Conservation (phyloP, 1,140 invertebrate species). For the Centruroides sculpturatus region DNA sequence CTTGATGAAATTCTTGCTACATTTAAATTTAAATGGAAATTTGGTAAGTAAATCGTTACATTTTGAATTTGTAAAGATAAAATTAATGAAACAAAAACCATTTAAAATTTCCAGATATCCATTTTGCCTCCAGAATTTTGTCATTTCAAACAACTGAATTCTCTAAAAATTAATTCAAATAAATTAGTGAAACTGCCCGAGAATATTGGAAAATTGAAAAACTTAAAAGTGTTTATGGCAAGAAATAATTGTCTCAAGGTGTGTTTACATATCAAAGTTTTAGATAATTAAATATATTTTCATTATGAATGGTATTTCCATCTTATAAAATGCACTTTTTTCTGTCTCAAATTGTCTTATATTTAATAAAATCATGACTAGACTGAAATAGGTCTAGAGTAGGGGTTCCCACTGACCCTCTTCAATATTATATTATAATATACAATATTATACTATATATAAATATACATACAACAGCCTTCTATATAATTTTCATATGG, state of each 20-base stretch:
- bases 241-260: conserved; percentile 11
- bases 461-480: no score
- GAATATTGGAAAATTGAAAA: conserved; percentile 8
- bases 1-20: conserved; percentile 2
- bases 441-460: no score
- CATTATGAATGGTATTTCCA: no score
- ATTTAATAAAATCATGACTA: no score
- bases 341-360: no score
- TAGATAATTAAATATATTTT: no score
- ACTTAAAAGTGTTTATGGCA: conserved; percentile 10
- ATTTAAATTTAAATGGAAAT: conserved; percentile 6
- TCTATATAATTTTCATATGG: no score
- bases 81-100: neutral
- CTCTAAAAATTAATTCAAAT: conserved; percentile 6
- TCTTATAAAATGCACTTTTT: no score
- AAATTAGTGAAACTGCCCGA: conserved; percentile 1
- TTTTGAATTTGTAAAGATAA: neutral
- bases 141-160: conserved; percentile 5
- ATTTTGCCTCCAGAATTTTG: conserved; percentile 9
- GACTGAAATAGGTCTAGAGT: no score
- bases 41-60: neutral
- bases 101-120: neutral
- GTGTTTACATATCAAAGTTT: neutral
- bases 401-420: no score
- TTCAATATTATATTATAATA: no score